A percentile compares a stretch with the other conserved stretches of the same genome.
phyloP scores from a whole-genome alignment of 2,797 vertebrate species.

The Phoeniculus purpureus region DNA sequence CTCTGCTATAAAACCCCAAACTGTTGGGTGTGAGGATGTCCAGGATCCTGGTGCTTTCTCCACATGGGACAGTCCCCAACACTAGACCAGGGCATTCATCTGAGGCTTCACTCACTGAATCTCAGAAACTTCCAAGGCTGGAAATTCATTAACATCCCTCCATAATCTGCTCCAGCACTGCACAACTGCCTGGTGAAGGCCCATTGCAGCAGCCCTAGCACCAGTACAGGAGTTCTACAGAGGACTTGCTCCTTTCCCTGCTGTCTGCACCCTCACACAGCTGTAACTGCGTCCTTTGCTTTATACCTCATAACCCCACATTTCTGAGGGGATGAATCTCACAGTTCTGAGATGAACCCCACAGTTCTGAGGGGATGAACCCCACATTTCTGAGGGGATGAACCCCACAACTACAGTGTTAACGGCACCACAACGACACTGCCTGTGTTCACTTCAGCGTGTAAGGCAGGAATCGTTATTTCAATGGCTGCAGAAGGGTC shows the following conservation, averaged over 20 bases:
- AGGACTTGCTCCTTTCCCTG: background rate
- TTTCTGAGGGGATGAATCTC: background rate
- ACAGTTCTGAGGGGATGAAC: too few relatives aligned
- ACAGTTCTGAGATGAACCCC: background rate
- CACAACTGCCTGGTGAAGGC: too few relatives aligned
- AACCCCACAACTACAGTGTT: rapidly evolving
- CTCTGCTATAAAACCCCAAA: rapidly evolving
- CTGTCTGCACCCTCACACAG: background rate
- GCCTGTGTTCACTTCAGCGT: background rate
- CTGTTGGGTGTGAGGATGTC: background rate
- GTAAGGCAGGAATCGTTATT: too few relatives aligned
- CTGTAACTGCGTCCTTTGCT: background rate
- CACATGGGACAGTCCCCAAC: rapidly evolving
- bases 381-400: too few relatives aligned
- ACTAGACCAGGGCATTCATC: background rate
- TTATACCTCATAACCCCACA: background rate
- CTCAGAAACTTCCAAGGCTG: background rate
- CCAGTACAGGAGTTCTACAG: background rate
- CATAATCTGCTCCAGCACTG: too few relatives aligned
- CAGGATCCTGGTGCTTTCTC: background rate
- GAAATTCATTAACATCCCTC: background rate
- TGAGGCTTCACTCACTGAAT: background rate
- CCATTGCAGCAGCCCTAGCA: background rate
- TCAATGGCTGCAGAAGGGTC: background rate
- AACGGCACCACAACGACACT: background rate